Evolutionary conservation across 2,113 vertebrate genomes (phyloP).

Genomic region (Dinomys branickii): DNA sequence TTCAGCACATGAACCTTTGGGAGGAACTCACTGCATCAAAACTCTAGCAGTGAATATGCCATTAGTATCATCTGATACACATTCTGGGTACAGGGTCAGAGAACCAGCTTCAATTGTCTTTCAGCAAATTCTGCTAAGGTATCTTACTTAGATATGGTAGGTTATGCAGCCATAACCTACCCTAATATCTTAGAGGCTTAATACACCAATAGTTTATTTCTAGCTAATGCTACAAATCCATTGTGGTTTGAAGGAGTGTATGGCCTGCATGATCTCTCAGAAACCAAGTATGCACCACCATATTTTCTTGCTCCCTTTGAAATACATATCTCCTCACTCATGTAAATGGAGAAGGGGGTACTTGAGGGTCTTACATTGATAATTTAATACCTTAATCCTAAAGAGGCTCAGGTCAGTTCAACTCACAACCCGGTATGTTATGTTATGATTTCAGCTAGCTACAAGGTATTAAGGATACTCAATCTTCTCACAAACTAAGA

Average conservation of each 20-base stretch:
- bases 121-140: background rate
- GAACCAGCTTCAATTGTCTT: background rate
- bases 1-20: background rate
- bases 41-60: background rate
- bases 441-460: background rate
- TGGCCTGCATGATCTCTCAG: background rate
- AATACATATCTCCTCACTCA: background rate
- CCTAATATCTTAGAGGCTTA: background rate
- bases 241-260: background rate
- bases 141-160: background rate
- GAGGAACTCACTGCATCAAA: background rate
- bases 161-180: background rate
- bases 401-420: background rate
- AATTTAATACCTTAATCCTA: background rate
- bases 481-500: background rate
- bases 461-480: background rate
- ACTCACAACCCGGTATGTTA: background rate
- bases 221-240: background rate
- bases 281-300: background rate
- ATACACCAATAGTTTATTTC: background rate
- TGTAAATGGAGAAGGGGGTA: background rate
- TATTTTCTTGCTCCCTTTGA: background rate
- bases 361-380: background rate
- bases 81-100: background rate
- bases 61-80: background rate